Conservation (phyloP, 2,888 invertebrate genomes). For the Tipula vernalis region DNA sequence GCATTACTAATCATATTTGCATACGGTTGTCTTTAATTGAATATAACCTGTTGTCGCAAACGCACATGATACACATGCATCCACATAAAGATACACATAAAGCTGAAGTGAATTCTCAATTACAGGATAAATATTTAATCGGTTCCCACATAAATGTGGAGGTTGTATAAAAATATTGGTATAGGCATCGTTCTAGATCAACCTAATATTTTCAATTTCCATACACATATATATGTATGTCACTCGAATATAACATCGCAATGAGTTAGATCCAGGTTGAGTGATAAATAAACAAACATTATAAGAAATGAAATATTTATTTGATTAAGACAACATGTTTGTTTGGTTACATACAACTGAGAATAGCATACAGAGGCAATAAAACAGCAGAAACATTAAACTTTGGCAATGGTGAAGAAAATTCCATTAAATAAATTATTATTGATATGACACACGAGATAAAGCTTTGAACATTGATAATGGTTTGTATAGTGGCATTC, state of each 20-base stretch:
- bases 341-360: neutral
- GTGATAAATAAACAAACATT: neutral
- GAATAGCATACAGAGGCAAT: neutral
- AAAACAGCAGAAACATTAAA: neutral
- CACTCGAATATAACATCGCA: neutral
- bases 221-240: neutral
- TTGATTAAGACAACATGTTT: neutral
- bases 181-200: neutral
- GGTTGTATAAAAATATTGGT: too few relatives aligned
- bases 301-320: neutral
- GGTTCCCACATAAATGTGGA: neutral
- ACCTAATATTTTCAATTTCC: neutral
- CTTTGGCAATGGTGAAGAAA: neutral
- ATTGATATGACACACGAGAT: constrained; percentile 4
- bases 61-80: neutral
- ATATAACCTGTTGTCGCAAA: neutral
- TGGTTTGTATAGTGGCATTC: neutral
- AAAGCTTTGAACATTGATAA: neutral
- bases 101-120: neutral
- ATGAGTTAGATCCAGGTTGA: neutral
- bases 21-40: neutral
- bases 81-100: neutral
- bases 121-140: neutral
- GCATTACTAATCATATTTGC: neutral
- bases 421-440: neutral